Conservation (phyloP, 2,113 vertebrate species). For the Otocyon megalotis region DNA sequence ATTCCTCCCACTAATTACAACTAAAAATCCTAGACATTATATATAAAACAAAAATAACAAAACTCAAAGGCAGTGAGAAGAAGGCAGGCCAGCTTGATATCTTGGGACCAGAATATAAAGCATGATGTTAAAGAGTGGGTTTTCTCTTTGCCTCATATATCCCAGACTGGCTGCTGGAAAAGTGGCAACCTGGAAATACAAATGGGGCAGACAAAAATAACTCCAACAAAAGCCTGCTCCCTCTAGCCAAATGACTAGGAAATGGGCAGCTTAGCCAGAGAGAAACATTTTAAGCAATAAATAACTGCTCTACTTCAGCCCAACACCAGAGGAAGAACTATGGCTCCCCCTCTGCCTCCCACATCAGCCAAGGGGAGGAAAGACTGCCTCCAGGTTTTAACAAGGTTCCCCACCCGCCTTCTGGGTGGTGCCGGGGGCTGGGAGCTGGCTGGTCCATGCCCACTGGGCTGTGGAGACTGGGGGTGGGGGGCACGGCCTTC, state of each 20-base stretch:
- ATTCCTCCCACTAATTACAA: not conserved
- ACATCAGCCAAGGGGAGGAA: not conserved
- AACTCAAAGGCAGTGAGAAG: not conserved
- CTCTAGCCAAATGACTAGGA: not conserved
- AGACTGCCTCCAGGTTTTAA: not conserved
- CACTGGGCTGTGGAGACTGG: not conserved
- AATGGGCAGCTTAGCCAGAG: not conserved
- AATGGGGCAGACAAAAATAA: conserved; percentile 40
- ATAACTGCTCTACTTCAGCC: not conserved
- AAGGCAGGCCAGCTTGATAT: not conserved
- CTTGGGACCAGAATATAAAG: not conserved
- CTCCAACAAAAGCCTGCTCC: not conserved
- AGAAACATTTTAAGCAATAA: conserved; percentile 27
- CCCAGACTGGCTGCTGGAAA: not conserved
- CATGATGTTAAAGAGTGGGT: not conserved
- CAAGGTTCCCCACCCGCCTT: too few species aligned
- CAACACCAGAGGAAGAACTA: not conserved
- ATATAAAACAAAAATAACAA: not conserved
- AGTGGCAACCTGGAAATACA: conserved; percentile 7
- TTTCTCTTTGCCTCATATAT: conserved; percentile 6
- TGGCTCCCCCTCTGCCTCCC: not conserved
- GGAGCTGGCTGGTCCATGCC: not conserved
- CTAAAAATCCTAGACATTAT: not conserved
- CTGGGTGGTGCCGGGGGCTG: too few species aligned
- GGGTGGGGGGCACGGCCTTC: fast-evolving